Evolutionary conservation across 2,888 invertebrate species (phyloP).

Genomic region (Ramazzottius varieornatus): DNA sequence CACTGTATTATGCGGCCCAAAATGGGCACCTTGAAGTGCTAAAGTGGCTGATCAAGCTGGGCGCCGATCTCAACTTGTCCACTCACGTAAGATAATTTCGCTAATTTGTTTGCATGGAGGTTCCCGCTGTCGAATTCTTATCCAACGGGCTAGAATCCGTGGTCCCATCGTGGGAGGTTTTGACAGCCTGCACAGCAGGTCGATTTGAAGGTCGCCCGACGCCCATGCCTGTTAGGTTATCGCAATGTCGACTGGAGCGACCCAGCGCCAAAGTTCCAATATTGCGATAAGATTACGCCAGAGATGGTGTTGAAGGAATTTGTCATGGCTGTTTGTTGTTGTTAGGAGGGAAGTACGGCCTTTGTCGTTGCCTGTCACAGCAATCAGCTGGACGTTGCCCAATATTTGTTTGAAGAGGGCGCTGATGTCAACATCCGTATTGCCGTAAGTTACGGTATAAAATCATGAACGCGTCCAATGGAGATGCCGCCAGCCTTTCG

Average conservation of each 20-base stretch:
- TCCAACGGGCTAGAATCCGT: too few species aligned
- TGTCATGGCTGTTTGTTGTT: too few species aligned
- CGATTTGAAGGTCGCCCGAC: too few species aligned
- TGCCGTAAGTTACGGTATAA: slow-evolving; percentile 21
- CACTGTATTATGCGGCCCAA: slow-evolving; percentile 76
- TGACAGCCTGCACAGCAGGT: neutral
- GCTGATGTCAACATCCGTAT: slow-evolving; percentile 45
- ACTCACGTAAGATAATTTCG: slow-evolving; percentile 25
- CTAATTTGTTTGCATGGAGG: slow-evolving; percentile 4
- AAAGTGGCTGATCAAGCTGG: slow-evolving; percentile 43
- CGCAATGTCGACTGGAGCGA: too few species aligned
- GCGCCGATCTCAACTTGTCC: slow-evolving; percentile 24
- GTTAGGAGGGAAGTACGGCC: slow-evolving; percentile 75
- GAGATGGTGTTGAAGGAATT: too few species aligned
- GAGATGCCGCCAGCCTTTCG: too few species aligned
- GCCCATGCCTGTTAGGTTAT: too few species aligned
- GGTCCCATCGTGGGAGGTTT: too few species aligned
- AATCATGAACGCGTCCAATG: too few species aligned
- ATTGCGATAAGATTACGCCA: too few species aligned
- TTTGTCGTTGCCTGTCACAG: slow-evolving; percentile 79
- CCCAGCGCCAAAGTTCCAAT: too few species aligned
- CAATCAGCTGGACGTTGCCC: slow-evolving; percentile 54
- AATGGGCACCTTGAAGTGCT: slow-evolving; percentile 65
- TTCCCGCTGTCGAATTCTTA: too few species aligned
- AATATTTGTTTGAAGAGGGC: slow-evolving; percentile 41